Evolutionary conservation across 1,140 invertebrate genomes (phyloP).

Genomic region (Drosophila serrata): DNA sequence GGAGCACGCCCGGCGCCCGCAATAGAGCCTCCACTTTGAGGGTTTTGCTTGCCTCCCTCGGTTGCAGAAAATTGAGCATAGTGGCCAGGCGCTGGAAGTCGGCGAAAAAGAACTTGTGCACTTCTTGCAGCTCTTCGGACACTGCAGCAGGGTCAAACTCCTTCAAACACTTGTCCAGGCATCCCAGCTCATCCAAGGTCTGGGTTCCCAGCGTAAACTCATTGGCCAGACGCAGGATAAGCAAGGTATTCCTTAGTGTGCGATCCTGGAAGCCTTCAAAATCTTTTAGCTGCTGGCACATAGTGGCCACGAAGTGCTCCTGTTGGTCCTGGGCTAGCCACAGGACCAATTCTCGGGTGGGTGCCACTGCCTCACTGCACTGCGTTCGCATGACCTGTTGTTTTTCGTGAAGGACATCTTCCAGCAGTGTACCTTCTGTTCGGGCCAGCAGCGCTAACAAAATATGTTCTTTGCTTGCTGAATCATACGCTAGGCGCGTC

Average conservation of each 20-base stretch:
- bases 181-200: conserved; percentile 62
- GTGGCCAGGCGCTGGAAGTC: conserved; percentile 73
- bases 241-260: conserved; percentile 63
- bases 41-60: conserved; percentile 43
- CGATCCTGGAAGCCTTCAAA: conserved; percentile 57
- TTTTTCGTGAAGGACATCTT: conserved; percentile 28
- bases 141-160: conserved; percentile 49
- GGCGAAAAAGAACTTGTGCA: conserved; percentile 73
- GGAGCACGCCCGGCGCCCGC: conserved; percentile 51
- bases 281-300: conserved; percentile 59
- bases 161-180: conserved; percentile 45
- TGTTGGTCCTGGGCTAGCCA: conserved; percentile 43
- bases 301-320: conserved; percentile 64
- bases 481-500: conserved; percentile 25
- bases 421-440: conserved; percentile 35
- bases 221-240: conserved; percentile 71
- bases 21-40: conserved; percentile 68
- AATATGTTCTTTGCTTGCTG: conserved; percentile 33
- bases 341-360: conserved; percentile 57
- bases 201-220: conserved; percentile 64
- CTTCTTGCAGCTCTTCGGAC: conserved; percentile 51
- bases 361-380: conserved; percentile 9
- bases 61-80: conserved; percentile 60
- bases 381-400: conserved; percentile 15
- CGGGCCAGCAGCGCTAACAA: conserved; percentile 60